Evolutionary conservation across 2,888 invertebrate genomes (phyloP).

Genomic region (Drosophila falleni): DNA sequence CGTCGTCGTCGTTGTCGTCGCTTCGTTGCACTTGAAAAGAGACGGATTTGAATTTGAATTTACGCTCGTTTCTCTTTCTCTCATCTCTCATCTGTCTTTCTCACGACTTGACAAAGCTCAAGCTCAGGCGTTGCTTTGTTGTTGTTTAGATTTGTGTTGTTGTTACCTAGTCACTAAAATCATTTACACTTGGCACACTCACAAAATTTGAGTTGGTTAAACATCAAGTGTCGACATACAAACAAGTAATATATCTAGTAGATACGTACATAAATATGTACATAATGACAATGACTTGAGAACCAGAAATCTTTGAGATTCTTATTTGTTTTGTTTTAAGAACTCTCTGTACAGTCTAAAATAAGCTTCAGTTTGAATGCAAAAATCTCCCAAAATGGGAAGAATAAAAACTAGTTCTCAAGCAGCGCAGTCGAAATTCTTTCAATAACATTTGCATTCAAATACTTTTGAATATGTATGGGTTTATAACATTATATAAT

Average conservation of each 20-base stretch:
- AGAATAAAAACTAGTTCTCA: slow-evolving; percentile 16
- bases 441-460: slow-evolving; percentile 4
- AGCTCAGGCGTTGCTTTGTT: slow-evolving; percentile 54
- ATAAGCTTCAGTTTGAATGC: slow-evolving; percentile 10
- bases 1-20: slow-evolving; percentile 35
- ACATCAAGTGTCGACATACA: slow-evolving; percentile 13
- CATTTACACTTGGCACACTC: slow-evolving; percentile 58
- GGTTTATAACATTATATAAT: neutral
- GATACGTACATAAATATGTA: slow-evolving; percentile 9
- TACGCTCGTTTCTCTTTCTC: slow-evolving; percentile 25
- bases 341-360: slow-evolving; percentile 13
- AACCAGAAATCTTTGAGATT: slow-evolving; percentile 50
- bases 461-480: neutral
- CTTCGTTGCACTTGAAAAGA: slow-evolving; percentile 73
- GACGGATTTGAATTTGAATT: slow-evolving; percentile 61
- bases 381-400: slow-evolving; percentile 13
- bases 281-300: slow-evolving; percentile 38
- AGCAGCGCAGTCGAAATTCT: slow-evolving; percentile 4
- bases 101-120: slow-evolving; percentile 46
- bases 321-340: slow-evolving; percentile 35
- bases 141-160: slow-evolving; percentile 43
- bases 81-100: slow-evolving; percentile 24
- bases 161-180: slow-evolving; percentile 50
- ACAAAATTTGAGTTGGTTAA: slow-evolving; percentile 31
- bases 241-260: slow-evolving; percentile 11